These are phyloP conservation scores for Aphrocallistes beatrix DNA, from an alignment of 37 sponge, comb jelly and placozoan species.

Conservation along the genomic window DNA sequence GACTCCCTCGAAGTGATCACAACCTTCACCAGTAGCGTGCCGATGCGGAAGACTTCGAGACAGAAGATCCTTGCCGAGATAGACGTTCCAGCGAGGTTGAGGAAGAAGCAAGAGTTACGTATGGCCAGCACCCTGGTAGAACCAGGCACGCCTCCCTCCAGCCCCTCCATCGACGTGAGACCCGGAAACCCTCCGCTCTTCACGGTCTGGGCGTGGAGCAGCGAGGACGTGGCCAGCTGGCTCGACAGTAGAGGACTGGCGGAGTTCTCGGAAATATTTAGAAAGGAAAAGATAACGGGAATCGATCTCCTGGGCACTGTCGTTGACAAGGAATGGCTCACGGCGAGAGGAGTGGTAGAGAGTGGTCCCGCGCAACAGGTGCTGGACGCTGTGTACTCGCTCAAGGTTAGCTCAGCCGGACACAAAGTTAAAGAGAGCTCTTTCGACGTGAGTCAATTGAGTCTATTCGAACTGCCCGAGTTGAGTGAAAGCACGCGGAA, in stretches of 20 bases:
- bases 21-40: not conserved
- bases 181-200: not conserved
- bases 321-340: not conserved
- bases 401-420: not conserved
- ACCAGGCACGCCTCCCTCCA: not conserved
- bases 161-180: not conserved
- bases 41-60: constrained; percentile 1
- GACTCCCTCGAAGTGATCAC: constrained; percentile 9
- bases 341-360: not conserved
- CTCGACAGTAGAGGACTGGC: not conserved
- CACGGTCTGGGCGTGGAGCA: not conserved
- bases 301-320: not conserved
- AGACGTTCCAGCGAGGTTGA: not conserved
- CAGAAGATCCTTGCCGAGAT: not conserved
- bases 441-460: not conserved
- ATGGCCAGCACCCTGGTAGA: not conserved
- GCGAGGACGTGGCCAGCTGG: not conserved
- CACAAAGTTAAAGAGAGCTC: not conserved
- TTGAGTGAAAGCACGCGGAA: not conserved
- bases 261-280: not conserved
- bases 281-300: not conserved
- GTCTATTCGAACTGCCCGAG: not conserved
- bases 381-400: not conserved
- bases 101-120: not conserved
- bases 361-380: not conserved